Conservation (phyloP, 2,888 invertebrate species). For the Coleophora flavipennella region DNA sequence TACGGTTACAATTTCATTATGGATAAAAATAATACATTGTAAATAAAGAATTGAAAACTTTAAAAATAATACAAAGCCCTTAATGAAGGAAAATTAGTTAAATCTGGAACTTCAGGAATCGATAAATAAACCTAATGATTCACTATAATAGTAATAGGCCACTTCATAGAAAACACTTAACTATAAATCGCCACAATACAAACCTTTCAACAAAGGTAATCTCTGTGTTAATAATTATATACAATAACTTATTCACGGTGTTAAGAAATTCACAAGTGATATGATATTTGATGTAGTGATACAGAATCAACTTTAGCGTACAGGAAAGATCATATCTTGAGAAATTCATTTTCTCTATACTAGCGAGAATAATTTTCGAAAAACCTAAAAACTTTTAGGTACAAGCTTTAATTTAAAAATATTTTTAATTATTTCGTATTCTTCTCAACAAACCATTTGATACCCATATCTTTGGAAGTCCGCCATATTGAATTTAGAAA, state of each 20-base stretch:
- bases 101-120: conserved; percentile 55
- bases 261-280: no score
- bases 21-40: conserved; percentile 22
- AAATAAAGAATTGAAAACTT: conserved; percentile 49
- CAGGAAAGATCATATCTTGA: no score
- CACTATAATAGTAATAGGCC: conserved; percentile 51
- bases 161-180: conserved; percentile 45
- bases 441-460: no score
- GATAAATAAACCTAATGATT: conserved; percentile 45
- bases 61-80: conserved; percentile 58
- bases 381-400: no score
- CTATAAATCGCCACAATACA: conserved; percentile 45
- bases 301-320: no score
- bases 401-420: no score
- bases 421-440: no score
- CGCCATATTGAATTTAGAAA: no score
- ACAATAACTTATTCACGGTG: conserved; percentile 62
- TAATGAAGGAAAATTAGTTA: conserved; percentile 43
- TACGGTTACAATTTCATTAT: conserved; percentile 8
- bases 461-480: no score
- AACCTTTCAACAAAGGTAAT: conserved; percentile 50
- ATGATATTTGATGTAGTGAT: no score
- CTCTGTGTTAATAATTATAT: conserved; percentile 51
- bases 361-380: no score
- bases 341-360: no score